phyloP scores from a whole-genome alignment of 1,140 invertebrate genomes.

The Muscidifurax raptorellus region DNA sequence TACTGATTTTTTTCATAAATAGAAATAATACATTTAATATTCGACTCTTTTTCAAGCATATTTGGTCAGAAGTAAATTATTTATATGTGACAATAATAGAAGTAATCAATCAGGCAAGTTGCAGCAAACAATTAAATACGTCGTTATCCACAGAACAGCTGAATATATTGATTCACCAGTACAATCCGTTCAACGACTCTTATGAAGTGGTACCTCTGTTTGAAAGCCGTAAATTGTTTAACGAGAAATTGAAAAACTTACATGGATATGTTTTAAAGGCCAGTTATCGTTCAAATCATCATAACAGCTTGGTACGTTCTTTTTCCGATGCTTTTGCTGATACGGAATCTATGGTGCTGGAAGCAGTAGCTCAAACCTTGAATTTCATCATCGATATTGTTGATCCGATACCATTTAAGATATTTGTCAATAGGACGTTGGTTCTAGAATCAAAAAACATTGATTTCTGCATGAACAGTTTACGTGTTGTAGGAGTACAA shows the following conservation, averaged over 20 bases:
- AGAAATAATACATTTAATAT: neutral
- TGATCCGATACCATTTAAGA: too few species aligned
- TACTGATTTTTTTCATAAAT: neutral
- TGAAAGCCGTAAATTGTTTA: neutral
- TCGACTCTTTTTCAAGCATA: too few species aligned
- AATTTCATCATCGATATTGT: too few species aligned
- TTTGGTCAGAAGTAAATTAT: neutral
- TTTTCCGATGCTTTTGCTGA: too few species aligned
- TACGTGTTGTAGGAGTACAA: too few species aligned
- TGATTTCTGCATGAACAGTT: too few species aligned
- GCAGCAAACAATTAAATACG: neutral
- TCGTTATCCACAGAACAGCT: neutral
- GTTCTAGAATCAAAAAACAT: too few species aligned
- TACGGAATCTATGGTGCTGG: too few species aligned
- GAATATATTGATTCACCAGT: neutral
- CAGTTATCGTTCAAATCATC: neutral
- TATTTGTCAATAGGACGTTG: too few species aligned
- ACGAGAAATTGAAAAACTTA: neutral
- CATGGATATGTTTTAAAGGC: neutral
- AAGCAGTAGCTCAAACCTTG: too few species aligned
- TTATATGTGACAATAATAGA: neutral
- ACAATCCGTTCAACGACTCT: neutral
- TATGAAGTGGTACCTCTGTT: neutral
- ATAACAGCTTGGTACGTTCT: too few species aligned
- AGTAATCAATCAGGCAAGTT: neutral